Conservation (phyloP, 2,113 vertebrate species). For the Hypocryptadius cinnamomeus region DNA sequence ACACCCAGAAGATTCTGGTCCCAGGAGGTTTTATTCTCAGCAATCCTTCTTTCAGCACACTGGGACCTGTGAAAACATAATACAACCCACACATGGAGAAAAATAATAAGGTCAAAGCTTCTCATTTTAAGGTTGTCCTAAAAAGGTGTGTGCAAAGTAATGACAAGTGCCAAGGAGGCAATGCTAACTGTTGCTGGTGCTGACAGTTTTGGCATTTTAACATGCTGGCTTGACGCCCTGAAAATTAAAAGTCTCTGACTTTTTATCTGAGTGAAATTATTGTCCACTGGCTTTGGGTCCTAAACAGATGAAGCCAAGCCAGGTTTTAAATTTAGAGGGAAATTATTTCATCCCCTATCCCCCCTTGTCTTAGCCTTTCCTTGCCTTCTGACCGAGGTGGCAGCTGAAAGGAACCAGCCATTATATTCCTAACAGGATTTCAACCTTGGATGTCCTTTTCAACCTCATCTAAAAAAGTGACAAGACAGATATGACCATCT, state of each 20-base stretch:
- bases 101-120: constrained; percentile 55
- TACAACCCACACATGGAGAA: neutral
- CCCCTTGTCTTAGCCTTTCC: neutral
- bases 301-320: neutral
- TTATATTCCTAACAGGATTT: neutral
- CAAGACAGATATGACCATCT: neutral
- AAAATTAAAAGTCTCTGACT: constrained; percentile 56
- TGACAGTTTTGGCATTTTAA: constrained; percentile 49
- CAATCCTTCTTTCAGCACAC: neutral
- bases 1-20: neutral
- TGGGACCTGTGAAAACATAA: neutral
- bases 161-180: constrained; percentile 42
- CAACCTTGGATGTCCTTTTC: neutral
- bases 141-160: constrained; percentile 32
- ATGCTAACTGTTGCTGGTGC: constrained; percentile 27
- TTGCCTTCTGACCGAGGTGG: neutral
- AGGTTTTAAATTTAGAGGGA: neutral
- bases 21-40: neutral
- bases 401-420: neutral
- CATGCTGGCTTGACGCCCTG: constrained; percentile 3
- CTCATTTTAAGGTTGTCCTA: constrained; percentile 40
- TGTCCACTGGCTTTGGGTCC: constrained; percentile 8
- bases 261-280: constrained; percentile 27
- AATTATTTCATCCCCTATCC: neutral
- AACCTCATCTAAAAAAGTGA: neutral